Evolutionary conservation across 2,888 invertebrate genomes (phyloP), one percentile per base, ranked within the genome.

Genomic region (Xanthia togata): DNA sequence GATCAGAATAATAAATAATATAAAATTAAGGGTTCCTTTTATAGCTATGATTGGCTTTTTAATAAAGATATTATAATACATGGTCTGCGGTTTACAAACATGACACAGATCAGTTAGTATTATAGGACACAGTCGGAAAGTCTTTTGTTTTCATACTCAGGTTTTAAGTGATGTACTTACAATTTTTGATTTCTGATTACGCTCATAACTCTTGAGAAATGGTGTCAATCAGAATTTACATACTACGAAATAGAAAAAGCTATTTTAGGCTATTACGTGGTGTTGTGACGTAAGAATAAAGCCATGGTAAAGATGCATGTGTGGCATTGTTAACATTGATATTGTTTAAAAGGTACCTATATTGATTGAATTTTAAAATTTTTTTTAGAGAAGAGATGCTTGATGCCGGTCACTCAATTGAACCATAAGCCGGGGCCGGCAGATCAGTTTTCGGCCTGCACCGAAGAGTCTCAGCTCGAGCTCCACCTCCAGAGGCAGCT

Each of bases 361-460:
- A 35, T 14, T 74, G 41, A 60, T 41, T 23, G 11, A 1, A 9
- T 31, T 14, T 31, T 26, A n/a, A 12, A 6, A n/a, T 71, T 74
- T 31, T 73, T 70, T 79, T 35, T 82, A 93, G 92, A 83, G 92
- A 94, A 92, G 94, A 93, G 92, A 96, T 95, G 95, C 95, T 95
- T 95, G 87, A 96, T 96, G 95, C 95, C 92, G 95, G 94, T 93
- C 91, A 92, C 89, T 89, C 91, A 89, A 80, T 87, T 92, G 86
- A 92, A 90, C 88, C 88, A 90, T 93, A 93, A 93, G 93, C 94
- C 94, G 93, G 90, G 90, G 87, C 88, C 93, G 93, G 94, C 94
- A 84, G 90, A 89, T 85, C 93, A 92, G 77, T 89, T 91, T 82
- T 91, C 93, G 57, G 92, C 92, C 78, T 93, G 94, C 72, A 94